Conservation (phyloP, 35 echinoderm and acorn worm genomes). For the Anneissia japonica region DNA sequence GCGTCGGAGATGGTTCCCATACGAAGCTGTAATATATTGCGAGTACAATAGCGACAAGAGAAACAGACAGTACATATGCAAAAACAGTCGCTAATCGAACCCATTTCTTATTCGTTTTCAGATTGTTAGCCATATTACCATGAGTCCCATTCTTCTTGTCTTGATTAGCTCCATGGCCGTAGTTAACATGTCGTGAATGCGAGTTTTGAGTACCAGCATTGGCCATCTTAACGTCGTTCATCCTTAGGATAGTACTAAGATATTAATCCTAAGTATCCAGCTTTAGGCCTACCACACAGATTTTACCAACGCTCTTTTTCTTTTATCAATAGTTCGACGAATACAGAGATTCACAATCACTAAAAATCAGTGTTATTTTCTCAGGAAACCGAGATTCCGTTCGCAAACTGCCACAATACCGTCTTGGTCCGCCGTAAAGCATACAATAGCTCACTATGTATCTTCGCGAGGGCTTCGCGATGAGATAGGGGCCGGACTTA, state of each 20-base stretch:
- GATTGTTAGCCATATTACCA: slow-evolving; percentile 50
- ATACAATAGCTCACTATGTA: too few species aligned
- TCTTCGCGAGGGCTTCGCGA: too few species aligned
- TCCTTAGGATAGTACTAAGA: neutral
- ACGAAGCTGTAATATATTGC: slow-evolving; percentile 97
- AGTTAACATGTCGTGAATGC: neutral
- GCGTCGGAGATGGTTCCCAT: slow-evolving; percentile 26
- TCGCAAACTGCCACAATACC: too few species aligned
- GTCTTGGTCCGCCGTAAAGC: too few species aligned
- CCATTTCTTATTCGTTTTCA: slow-evolving; percentile 99
- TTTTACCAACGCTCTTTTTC: neutral
- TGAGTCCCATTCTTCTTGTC: slow-evolving; percentile 47
- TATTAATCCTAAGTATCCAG: neutral
- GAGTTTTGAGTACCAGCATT: neutral
- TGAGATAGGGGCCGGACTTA: too few species aligned
- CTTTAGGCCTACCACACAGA: neutral
- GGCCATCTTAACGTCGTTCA: neutral
- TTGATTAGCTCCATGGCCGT: slow-evolving; percentile 27
- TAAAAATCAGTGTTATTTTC: neutral
- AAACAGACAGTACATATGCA: slow-evolving; percentile 89
- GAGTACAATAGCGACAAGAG: slow-evolving; percentile 77
- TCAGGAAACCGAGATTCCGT: neutral
- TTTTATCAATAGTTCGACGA: neutral
- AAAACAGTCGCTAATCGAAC: slow-evolving; percentile 92
- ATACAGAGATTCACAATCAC: neutral